phyloP scores from a whole-genome alignment of 2,888 invertebrate species.

The Meta bourneti region DNA sequence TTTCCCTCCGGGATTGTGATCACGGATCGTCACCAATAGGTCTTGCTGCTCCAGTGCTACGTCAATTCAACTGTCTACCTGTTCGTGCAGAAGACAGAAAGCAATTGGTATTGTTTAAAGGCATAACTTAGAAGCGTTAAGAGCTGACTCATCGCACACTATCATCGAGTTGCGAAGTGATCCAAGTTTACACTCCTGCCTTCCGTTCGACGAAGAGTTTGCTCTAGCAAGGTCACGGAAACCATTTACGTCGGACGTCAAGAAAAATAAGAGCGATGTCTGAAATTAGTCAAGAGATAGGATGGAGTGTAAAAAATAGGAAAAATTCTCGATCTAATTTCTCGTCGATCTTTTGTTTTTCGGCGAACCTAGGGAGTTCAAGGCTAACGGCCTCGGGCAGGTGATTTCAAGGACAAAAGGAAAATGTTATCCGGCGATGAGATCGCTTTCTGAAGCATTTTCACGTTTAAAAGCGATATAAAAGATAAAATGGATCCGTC shows the following conservation, averaged over 20 bases:
- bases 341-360: constrained; percentile 71
- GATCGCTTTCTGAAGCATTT: constrained; percentile 30
- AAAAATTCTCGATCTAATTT: constrained; percentile 64
- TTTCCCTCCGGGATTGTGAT: no score
- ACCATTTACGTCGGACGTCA: neutral
- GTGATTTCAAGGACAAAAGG: constrained; percentile 67
- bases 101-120: neutral
- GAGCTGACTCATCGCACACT: no score
- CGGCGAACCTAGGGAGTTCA: constrained; percentile 64
- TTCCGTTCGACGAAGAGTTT: neutral
- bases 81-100: no score
- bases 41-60: no score
- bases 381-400: constrained; percentile 63
- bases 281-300: constrained; percentile 51
- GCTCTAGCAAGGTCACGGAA: constrained; percentile 9
- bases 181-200: no score
- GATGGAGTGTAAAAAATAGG: constrained; percentile 26
- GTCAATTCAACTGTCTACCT: no score
- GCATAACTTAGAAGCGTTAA: no score
- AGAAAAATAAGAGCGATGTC: constrained; percentile 52
- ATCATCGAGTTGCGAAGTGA: no score
- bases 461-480: constrained; percentile 33
- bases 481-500: constrained; percentile 29
- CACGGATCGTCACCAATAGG: no score
- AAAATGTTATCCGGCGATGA: constrained; percentile 21